phyloP scores from a whole-genome alignment of 1,140 invertebrate species.

The Tyrophagus putrescentiae region DNA sequence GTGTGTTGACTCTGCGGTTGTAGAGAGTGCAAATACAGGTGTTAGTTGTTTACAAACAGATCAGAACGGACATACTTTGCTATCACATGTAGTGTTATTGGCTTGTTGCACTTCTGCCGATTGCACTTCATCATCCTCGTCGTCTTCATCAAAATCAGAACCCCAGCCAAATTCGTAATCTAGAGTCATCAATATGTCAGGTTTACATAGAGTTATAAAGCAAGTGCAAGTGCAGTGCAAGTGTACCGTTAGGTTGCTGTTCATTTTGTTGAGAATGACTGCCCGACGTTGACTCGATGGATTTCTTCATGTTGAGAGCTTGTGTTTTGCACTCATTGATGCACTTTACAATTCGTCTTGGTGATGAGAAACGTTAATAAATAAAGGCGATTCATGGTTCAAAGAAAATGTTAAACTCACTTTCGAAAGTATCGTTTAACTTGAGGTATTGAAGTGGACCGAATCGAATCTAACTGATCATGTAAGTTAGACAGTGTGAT shows the following conservation, averaged over 20 bases:
- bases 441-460: background rate
- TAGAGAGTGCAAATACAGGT: background rate
- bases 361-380: background rate
- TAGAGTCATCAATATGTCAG: slow-evolving; percentile 20
- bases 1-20: background rate
- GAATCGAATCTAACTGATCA: slow-evolving; percentile 8
- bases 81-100: slow-evolving; percentile 7
- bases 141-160: slow-evolving; percentile 27
- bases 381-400: background rate
- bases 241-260: slow-evolving; percentile 22
- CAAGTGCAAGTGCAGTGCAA: slow-evolving; percentile 5
- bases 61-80: slow-evolving; percentile 1
- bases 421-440: slow-evolving; percentile 16
- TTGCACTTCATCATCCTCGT: slow-evolving; percentile 22
- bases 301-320: slow-evolving; percentile 25
- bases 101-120: background rate
- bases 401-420: background rate
- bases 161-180: slow-evolving; percentile 28
- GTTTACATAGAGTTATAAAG: background rate
- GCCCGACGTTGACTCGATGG: slow-evolving; percentile 21
- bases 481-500: slow-evolving; percentile 16
- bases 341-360: slow-evolving; percentile 26
- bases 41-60: background rate
- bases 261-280: slow-evolving; percentile 24
- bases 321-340: slow-evolving; percentile 27